Evolutionary conservation across 2,797 vertebrate genomes (phyloP), one percentile per base, ranked within the genome.

Genomic region (Tinamus major): DNA sequence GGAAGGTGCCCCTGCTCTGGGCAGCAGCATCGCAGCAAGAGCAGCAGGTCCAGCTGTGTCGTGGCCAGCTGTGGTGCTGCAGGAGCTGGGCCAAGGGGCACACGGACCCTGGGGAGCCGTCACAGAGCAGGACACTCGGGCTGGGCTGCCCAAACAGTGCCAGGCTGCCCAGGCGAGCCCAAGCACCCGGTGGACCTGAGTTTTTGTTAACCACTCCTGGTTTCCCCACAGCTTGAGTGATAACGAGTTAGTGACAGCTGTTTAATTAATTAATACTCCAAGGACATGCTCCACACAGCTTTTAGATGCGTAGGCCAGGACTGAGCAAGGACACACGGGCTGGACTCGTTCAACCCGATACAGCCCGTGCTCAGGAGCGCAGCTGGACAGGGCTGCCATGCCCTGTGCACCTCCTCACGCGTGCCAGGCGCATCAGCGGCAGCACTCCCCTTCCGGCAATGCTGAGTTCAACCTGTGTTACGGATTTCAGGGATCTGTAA

Each of bases 191-290:
- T 10, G 16, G 19, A 53, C 3, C 3, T 18, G 63, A 59, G 29
- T 29, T 64, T 67, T 49, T 61, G 79, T 70, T 33, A 87, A 89
- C 94, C 90, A 69, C 33, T 79, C 44, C 53, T 74, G 23, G 63
- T 71, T 89, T 85, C 72, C 84, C 56, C 35, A 2, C 33, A 49
- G 61, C 68, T 87, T 61, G 24, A 61, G 53, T 35, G 42, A 44
- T 26, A 91, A 63, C 35, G 33, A 53, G 46, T 51, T 81, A 92
- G 68, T 56, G 61, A 41, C 75, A 88, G 63, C 48, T 78, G 49
- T 77, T 94, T 92, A 91, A 95, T 94, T 92, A 91, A 95, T 85
- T 79, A 88, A 82, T 70, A 58, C 85, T 77, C 48, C 63, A 87
- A 82, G 75, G 93, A 88, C 61, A 10, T 29, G 48, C 56, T 85